Evolutionary conservation across 2,797 vertebrate species (phyloP).

Genomic region (Eulemur rubriventer): DNA sequence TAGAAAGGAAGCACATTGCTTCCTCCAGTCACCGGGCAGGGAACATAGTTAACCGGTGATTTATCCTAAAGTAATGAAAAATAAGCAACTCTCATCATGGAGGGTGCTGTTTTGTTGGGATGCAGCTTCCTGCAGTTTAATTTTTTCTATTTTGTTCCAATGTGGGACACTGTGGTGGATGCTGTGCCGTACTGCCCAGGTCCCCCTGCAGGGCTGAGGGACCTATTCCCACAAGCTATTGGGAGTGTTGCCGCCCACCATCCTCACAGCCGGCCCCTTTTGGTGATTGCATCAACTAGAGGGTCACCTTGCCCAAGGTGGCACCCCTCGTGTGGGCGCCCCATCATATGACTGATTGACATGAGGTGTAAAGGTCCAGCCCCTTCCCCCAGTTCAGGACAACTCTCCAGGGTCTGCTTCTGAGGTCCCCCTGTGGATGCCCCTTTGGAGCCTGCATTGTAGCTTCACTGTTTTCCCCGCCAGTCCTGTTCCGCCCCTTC

Average conservation of each 20-base stretch:
- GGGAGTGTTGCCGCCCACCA: background rate
- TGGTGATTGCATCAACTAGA: background rate
- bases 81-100: background rate
- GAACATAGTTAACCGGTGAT: background rate
- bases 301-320: background rate
- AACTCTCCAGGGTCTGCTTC: background rate
- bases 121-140: background rate
- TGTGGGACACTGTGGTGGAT: background rate
- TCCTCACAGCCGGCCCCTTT: background rate
- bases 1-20: conserved; percentile 54
- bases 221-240: background rate
- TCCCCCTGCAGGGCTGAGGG: background rate
- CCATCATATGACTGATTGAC: background rate
- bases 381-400: accelerated
- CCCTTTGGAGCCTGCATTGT: background rate
- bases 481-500: background rate
- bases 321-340: background rate
- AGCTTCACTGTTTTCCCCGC: background rate
- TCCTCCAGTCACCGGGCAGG: background rate
- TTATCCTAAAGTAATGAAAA: background rate
- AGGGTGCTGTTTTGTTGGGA: background rate
- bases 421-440: background rate
- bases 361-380: background rate
- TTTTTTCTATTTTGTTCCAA: background rate
- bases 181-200: background rate